phyloP scores from a whole-genome alignment of 30 jellyfish, hydroid and myxozoan genomes.

The Kudoa iwatai region DNA sequence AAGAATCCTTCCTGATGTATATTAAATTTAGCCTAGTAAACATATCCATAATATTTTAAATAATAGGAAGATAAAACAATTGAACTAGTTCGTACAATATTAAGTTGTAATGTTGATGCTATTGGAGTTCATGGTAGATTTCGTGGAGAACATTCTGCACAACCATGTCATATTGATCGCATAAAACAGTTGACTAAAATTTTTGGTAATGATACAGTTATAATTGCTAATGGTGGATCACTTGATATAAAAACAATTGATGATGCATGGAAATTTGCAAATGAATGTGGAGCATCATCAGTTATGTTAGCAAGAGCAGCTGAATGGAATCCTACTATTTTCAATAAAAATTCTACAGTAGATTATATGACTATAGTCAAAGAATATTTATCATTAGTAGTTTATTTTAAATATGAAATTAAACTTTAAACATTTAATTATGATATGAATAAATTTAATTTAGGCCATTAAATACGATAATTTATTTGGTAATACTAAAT shows the following conservation, averaged over 20 bases:
- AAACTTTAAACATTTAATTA: too few species aligned
- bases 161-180: conserved; percentile 33
- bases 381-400: too few species aligned
- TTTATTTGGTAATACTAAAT: too few species aligned
- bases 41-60: background rate
- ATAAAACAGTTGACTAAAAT: conserved; percentile 10
- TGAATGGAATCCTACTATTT: conserved; percentile 56
- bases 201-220: conserved; percentile 9
- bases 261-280: conserved; percentile 10
- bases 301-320: conserved; percentile 88
- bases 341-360: conserved; percentile 5
- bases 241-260: conserved; percentile 7
- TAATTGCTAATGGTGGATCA: conserved; percentile 86
- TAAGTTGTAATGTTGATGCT: conserved; percentile 35
- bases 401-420: too few species aligned
- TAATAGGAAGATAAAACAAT: background rate
- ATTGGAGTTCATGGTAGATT: conserved; percentile 68
- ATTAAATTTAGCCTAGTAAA: background rate
- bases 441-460: too few species aligned
- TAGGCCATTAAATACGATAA: too few species aligned
- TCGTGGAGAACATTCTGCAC: conserved; percentile 16
- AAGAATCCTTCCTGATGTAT: conserved; percentile 45
- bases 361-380: too few species aligned
- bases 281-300: conserved; percentile 15
- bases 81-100: background rate